Evolutionary conservation across 2,797 vertebrate species (phyloP).

Genomic region (Oceanodroma leucorhoa): DNA sequence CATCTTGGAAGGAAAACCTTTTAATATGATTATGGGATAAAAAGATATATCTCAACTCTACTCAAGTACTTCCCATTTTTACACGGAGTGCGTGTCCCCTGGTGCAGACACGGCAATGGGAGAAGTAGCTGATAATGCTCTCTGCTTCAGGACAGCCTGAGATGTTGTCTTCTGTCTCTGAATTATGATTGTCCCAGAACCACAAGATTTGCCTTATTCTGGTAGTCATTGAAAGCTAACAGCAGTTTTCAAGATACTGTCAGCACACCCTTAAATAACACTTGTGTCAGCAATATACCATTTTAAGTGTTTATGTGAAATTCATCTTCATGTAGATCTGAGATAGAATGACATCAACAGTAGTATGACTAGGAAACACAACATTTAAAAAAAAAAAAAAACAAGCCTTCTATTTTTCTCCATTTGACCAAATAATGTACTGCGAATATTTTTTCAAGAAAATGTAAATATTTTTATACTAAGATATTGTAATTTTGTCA

Average conservation of each 20-base stretch:
- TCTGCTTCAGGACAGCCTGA: background rate
- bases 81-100: background rate
- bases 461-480: background rate
- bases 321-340: background rate
- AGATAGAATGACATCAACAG: background rate
- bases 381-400: accelerated
- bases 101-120: background rate
- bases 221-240: background rate
- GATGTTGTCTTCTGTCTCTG: background rate
- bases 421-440: background rate
- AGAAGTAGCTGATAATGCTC: background rate
- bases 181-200: background rate
- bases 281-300: background rate
- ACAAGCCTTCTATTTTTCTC: background rate
- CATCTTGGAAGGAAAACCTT: background rate
- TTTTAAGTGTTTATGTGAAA: background rate
- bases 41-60: background rate
- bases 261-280: background rate
- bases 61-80: background rate
- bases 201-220: background rate
- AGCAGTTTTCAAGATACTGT: background rate
- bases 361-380: background rate
- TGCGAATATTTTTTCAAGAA: background rate
- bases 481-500: background rate
- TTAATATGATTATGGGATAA: background rate